Evolutionary conservation across 2,888 invertebrate species (phyloP).

Genomic region (Lasioglossum vierecki): DNA sequence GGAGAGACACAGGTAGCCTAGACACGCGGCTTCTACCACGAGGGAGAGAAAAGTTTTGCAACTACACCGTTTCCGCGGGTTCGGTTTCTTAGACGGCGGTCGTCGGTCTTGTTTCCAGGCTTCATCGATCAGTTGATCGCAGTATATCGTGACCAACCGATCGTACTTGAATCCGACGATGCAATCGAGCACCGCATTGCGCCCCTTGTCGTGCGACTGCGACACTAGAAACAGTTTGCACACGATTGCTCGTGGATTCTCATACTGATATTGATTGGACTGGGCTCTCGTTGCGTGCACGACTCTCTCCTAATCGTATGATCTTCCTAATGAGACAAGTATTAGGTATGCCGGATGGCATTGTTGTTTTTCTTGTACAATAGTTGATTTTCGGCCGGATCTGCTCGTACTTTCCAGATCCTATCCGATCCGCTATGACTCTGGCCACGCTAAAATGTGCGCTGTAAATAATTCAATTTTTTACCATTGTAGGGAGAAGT

Average conservation of each 20-base stretch:
- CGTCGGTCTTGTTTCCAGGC: constrained; percentile 46
- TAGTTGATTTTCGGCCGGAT: not conserved
- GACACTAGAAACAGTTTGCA: constrained; percentile 68
- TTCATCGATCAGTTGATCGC: constrained; percentile 72
- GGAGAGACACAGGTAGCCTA: not conserved
- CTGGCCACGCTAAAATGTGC: not conserved
- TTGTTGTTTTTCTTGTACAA: not conserved
- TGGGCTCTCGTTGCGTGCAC: constrained; percentile 54
- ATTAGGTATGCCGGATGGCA: constrained; percentile 14
- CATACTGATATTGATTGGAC: constrained; percentile 66
- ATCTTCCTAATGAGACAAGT: constrained; percentile 52
- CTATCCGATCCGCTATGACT: not conserved
- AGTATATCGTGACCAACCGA: constrained; percentile 75
- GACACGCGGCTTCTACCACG: not conserved
- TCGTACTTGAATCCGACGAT: constrained; percentile 72
- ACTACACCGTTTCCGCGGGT: constrained; percentile 25
- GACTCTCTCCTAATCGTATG: constrained; percentile 45
- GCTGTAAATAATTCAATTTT: not conserved
- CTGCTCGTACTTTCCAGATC: not conserved
- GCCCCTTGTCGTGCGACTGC: constrained; percentile 67
- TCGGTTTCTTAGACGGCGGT: constrained; percentile 39
- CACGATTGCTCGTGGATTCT: constrained; percentile 66
- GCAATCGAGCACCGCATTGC: constrained; percentile 71
- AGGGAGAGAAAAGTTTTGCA: constrained; percentile 28
- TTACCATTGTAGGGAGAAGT: not conserved